Conservation (phyloP, 1,140 invertebrate species). For the Heterodera schachtii region DNA sequence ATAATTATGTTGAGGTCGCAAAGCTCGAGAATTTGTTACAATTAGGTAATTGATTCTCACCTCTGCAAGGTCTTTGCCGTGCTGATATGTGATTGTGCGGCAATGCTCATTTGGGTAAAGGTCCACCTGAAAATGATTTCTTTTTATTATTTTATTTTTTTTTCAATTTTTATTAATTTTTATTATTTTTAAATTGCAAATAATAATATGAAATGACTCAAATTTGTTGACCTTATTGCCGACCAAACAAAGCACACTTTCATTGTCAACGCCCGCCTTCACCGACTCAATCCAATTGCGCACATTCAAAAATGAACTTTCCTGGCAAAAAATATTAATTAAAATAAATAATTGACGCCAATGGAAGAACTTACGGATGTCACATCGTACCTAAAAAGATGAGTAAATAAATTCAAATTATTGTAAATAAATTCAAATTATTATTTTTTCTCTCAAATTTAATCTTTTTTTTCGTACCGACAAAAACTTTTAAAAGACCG, state of each 20-base stretch:
- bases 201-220: no score
- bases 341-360: neutral
- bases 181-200: no score
- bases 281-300: conserved; percentile 73
- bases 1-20: no score
- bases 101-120: conserved; percentile 66
- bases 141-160: no score
- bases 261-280: conserved; percentile 69
- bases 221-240: conserved; percentile 66
- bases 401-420: no score
- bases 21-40: no score
- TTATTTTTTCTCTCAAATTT: neutral
- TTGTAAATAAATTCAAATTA: neutral
- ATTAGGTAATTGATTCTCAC: conserved; percentile 53
- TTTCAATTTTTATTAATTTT: no score
- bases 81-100: conserved; percentile 67
- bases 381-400: conserved; percentile 70
- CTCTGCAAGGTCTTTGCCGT: conserved; percentile 70
- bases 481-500: no score
- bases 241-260: conserved; percentile 67
- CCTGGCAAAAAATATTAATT: conserved; percentile 48
- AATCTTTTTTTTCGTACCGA: no score
- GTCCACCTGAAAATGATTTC: conserved; percentile 61
- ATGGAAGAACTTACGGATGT: conserved; percentile 66
- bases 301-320: conserved; percentile 73